These are phyloP conservation scores for Pseudomugil gertrudae DNA, from an alignment of 2,797 vertebrate genomes.

Conservation along the genomic window DNA sequence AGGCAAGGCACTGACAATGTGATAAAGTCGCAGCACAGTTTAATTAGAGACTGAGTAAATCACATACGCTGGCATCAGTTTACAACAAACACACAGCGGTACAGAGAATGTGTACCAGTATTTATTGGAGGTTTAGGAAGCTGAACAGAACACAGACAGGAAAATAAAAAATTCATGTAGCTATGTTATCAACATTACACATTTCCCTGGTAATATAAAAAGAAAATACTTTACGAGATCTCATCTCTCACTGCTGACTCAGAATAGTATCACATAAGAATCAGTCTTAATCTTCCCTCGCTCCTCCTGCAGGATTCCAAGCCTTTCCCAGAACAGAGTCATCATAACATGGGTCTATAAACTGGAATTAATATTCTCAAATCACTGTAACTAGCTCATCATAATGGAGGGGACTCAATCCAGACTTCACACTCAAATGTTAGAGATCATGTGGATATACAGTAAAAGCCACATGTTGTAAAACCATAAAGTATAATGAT, in stretches of 20 bases:
- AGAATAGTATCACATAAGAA: not conserved
- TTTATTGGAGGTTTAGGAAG: not conserved
- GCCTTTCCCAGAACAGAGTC: not conserved
- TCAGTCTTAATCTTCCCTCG: not conserved
- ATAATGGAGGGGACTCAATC: not conserved
- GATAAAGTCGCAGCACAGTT: constrained; percentile 28
- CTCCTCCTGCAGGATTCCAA: not conserved
- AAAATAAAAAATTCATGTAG: not conserved
- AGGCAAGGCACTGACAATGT: constrained; percentile 26
- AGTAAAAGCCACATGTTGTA: not conserved
- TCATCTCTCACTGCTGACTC: not conserved
- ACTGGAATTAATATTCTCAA: not conserved
- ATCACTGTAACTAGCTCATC: not conserved
- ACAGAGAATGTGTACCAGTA: not conserved
- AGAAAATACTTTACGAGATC: not conserved
- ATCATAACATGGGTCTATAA: not conserved
- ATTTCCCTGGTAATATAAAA: not conserved
- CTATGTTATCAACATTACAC: not conserved
- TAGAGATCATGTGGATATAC: not conserved
- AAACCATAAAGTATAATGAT: not conserved
- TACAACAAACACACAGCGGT: constrained; percentile 11
- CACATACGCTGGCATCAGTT: constrained; percentile 22
- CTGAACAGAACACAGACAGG: not conserved
- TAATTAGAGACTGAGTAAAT: constrained; percentile 46
- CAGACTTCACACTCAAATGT: not conserved